Conservation (phyloP, 2,797 vertebrate genomes). For the Tapirus indicus region DNA sequence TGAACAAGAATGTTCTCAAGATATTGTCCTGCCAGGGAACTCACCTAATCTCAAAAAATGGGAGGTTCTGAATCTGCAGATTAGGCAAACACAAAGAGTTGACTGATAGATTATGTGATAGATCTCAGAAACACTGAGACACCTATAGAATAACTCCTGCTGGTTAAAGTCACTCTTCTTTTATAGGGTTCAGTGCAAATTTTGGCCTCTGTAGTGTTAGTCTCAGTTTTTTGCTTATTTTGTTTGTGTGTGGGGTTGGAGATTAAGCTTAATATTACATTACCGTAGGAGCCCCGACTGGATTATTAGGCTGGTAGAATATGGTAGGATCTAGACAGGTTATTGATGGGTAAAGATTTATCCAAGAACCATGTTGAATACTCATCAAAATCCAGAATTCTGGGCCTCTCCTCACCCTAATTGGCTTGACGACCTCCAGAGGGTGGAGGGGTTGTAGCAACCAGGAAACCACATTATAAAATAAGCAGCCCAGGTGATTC, state of each 20-base stretch:
- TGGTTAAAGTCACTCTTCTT: not conserved
- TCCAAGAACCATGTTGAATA: not conserved
- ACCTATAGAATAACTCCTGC: not conserved
- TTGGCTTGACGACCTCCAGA: not conserved
- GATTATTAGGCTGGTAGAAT: not conserved
- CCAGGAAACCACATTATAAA: not conserved
- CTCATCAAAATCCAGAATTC: not conserved
- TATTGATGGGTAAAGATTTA: not conserved
- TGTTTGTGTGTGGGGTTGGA: not conserved
- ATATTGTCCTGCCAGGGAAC: not conserved
- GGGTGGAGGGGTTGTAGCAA: not conserved
- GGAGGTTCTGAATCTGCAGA: not conserved
- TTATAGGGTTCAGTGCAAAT: not conserved
- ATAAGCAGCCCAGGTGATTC: not conserved
- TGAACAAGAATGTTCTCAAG: not conserved
- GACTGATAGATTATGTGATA: not conserved
- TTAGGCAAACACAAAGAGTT: not conserved
- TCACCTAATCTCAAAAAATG: not conserved
- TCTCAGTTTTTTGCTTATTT: not conserved
- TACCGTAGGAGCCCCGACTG: not conserved
- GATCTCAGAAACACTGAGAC: not conserved
- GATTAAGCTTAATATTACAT: not conserved
- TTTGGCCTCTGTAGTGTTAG: not conserved
- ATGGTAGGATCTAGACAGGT: not conserved
- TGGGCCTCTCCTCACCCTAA: not conserved